These are phyloP conservation scores for Hippolais icterina DNA, from an alignment of 2,113 vertebrate species.

Conservation along the genomic window DNA sequence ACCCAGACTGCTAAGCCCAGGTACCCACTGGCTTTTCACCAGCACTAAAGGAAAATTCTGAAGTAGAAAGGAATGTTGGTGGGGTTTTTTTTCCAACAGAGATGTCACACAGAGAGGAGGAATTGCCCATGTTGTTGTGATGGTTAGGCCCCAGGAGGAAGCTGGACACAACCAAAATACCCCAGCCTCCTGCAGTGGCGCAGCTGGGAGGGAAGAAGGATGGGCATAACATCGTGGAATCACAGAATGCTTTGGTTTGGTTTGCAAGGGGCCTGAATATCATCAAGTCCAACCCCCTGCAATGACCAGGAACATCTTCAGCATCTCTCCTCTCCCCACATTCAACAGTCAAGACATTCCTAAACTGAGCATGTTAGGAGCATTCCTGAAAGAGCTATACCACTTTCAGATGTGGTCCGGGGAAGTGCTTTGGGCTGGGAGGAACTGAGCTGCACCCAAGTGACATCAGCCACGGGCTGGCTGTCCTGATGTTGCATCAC, in stretches of 20 bases:
- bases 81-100: neutral
- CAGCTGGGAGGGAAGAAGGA: neutral
- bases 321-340: neutral
- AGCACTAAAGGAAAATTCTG: neutral
- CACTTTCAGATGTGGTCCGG: neutral
- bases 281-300: neutral
- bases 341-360: neutral
- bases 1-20: neutral
- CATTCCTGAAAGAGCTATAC: neutral
- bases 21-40: neutral
- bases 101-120: neutral
- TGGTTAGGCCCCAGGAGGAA: neutral
- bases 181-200: neutral
- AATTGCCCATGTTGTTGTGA: neutral
- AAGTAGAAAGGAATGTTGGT: neutral
- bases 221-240: neutral
- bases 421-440: neutral
- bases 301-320: neutral
- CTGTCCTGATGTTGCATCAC: neutral
- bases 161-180: neutral
- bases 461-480: neutral
- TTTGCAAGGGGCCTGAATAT: neutral
- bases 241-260: neutral
- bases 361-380: neutral
- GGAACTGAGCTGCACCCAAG: neutral